Conservation (phyloP, 2,888 invertebrate genomes). For the Amphipyra berbera region DNA sequence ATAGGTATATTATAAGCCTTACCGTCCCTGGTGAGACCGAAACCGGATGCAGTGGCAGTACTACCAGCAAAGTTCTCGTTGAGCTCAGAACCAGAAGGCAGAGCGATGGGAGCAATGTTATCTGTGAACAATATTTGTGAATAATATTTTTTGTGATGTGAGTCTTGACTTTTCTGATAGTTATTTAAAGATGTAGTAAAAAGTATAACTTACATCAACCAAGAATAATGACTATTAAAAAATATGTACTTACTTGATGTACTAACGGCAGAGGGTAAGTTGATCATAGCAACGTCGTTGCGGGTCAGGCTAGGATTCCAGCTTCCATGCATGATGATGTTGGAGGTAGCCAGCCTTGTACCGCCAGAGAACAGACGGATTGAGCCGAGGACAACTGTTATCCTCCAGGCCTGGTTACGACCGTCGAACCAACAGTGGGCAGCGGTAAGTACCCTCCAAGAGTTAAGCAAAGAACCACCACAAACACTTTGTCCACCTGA, state of each 20-base stretch:
- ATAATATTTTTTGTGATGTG: too few relatives aligned
- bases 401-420: slow-evolving; percentile 64
- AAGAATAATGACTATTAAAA: too few relatives aligned
- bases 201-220: too few relatives aligned
- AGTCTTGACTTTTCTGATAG: too few relatives aligned
- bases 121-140: slow-evolving; percentile 40
- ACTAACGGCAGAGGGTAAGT: slow-evolving; percentile 20
- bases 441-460: slow-evolving; percentile 68
- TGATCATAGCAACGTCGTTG: slow-evolving; percentile 72
- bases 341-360: slow-evolving; percentile 60
- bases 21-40: slow-evolving; percentile 37
- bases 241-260: slow-evolving; percentile 15
- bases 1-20: background rate
- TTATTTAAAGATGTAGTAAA: too few relatives aligned
- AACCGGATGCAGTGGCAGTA: too few relatives aligned
- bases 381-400: slow-evolving; percentile 73
- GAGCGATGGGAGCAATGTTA: slow-evolving; percentile 56
- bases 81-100: slow-evolving; percentile 64
- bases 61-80: slow-evolving; percentile 63
- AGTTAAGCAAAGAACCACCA: slow-evolving; percentile 69
- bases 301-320: slow-evolving; percentile 67
- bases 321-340: slow-evolving; percentile 63
- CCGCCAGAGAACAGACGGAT: slow-evolving; percentile 68
- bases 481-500: slow-evolving; percentile 64
- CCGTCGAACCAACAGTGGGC: slow-evolving; percentile 81